phyloP scores from a whole-genome alignment of 2,888 invertebrate genomes.

The Drosophila melanosoma region DNA sequence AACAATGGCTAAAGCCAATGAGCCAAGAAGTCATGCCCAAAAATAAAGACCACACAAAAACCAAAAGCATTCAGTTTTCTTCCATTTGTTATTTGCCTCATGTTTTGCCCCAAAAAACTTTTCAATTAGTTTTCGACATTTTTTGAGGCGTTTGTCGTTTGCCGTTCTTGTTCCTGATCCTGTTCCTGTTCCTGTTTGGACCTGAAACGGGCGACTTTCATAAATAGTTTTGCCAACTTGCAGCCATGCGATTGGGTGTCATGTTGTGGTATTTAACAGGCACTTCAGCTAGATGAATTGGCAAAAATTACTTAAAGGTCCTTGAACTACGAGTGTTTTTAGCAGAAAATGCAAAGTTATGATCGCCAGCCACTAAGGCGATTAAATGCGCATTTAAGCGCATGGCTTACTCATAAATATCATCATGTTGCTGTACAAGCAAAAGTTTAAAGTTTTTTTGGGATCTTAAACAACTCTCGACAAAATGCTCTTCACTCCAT shows the following conservation, averaged over 20 bases:
- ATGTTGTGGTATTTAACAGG: slow-evolving; percentile 60
- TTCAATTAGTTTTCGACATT: slow-evolving; percentile 68
- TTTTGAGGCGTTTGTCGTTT: slow-evolving; percentile 39
- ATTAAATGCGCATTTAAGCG: slow-evolving; percentile 30
- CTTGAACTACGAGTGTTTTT: slow-evolving; percentile 24
- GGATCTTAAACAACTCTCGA: slow-evolving; percentile 8
- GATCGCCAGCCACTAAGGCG: slow-evolving; percentile 44
- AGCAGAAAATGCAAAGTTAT: slow-evolving; percentile 35
- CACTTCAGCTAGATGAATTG: slow-evolving; percentile 71
- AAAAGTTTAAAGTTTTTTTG: neutral
- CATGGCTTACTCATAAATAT: slow-evolving; percentile 32
- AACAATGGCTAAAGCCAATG: slow-evolving; percentile 49
- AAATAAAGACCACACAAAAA: slow-evolving; percentile 35
- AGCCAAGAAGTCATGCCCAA: slow-evolving; percentile 31
- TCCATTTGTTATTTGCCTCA: slow-evolving; percentile 39
- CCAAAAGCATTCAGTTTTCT: slow-evolving; percentile 42
- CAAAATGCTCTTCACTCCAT: slow-evolving; percentile 22
- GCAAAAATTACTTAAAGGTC: slow-evolving; percentile 62
- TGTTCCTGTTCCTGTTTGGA: neutral
- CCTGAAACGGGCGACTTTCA: slow-evolving; percentile 43
- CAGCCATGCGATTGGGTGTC: slow-evolving; percentile 45
- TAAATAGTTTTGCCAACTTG: slow-evolving; percentile 58
- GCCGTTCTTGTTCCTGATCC: slow-evolving; percentile 15
- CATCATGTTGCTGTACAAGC: neutral
- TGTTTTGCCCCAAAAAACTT: slow-evolving; percentile 53